Base-by-base conservation (phyloP, 2,113 vertebrate species). In the Sapajus apella region DNA sequence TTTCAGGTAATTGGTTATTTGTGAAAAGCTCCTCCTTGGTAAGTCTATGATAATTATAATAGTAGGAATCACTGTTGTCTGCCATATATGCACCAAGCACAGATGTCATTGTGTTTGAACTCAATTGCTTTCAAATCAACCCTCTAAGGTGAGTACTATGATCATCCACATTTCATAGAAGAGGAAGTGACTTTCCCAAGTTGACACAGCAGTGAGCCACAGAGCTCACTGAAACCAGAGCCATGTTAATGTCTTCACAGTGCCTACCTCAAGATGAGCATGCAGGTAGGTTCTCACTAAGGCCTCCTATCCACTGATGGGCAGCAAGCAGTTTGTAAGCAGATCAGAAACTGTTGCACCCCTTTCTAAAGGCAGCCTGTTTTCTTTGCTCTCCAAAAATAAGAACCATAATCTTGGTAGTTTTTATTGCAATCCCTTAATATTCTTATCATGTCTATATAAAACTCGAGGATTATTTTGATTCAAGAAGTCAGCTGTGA, bases 141-240 rank as follows among this genome's bases (percentile, higher is more conserved):
- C 9, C 9, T 72, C 40, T 18, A 30, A 56, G 18, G 61, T 76
- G 16, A 95, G 32, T 72, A 32, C 45, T 64, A 5, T 68, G 50
- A 85, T 82, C 55, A 40, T 61, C 13, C 2, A 2, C 30, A 61
- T 82, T 86, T 84, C 23, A 45, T 27, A 55, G 82, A 87, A 76
- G 35, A 92, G 85, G 75, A 90, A 94, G 35, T 94, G 43, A 96
- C 43, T 52, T 90, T 55, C 43, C 18, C 76, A 87, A 6, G 47
- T 0, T 90, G 84, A 90, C 55, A 72, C 27, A 75, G 18, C 52
- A 66, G 13, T 37, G 61, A 85, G 73, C 37, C 73, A 43, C 2
- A 61, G 58, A 76, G 14, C 27, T 27, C 21, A 52, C 6, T 76
- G 30, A 64, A 32, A 56, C 30, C 56, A 47, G 21, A 40, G 64